Conservation (phyloP, 2,113 vertebrate genomes). For the Polypterus bichir region DNA sequence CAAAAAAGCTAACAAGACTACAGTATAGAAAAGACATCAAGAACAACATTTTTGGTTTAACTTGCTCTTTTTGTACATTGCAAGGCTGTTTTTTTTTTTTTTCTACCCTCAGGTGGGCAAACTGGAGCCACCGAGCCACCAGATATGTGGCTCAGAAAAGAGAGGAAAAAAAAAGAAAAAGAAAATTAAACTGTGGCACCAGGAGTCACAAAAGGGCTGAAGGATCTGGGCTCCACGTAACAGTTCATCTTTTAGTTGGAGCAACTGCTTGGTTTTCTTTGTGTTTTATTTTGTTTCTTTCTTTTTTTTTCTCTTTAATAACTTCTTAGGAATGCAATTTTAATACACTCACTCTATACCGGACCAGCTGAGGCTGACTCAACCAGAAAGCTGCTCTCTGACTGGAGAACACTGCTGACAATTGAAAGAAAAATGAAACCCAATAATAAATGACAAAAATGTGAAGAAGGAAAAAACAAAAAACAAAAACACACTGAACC, state of each 20-base stretch:
- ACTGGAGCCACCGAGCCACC: conserved; percentile 66
- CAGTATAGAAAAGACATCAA: conserved; percentile 99
- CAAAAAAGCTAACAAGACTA: conserved; percentile 99
- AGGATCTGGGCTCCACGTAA: conserved; percentile 59
- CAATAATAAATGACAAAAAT: conserved; percentile 40
- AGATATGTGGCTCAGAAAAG: conserved; percentile 60
- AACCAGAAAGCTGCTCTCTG: conserved; percentile 37
- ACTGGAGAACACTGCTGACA: conserved; percentile 39
- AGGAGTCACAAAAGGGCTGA: conserved; percentile 54
- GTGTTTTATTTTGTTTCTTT: conserved; percentile 57
- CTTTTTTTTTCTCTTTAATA: conserved; percentile 20
- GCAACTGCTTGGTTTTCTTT: conserved; percentile 53
- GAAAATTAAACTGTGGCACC: conserved; percentile 54
- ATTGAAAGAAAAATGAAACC: too few species aligned
- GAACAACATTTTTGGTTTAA: conserved; percentile 99
- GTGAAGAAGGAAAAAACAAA: conserved; percentile 46
- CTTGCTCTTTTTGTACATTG: conserved; percentile 99
- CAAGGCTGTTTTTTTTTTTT: conserved; percentile 88
- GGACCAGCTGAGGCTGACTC: conserved; percentile 33
- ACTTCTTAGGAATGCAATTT: conserved; percentile 54
- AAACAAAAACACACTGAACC: conserved; percentile 44
- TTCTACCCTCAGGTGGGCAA: conserved; percentile 68
- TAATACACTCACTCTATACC: conserved; percentile 39
- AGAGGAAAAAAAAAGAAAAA: conserved; percentile 44
- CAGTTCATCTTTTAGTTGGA: conserved; percentile 64